Conservation (phyloP, 2,113 vertebrate species). For the Vanacampus margaritifer region DNA sequence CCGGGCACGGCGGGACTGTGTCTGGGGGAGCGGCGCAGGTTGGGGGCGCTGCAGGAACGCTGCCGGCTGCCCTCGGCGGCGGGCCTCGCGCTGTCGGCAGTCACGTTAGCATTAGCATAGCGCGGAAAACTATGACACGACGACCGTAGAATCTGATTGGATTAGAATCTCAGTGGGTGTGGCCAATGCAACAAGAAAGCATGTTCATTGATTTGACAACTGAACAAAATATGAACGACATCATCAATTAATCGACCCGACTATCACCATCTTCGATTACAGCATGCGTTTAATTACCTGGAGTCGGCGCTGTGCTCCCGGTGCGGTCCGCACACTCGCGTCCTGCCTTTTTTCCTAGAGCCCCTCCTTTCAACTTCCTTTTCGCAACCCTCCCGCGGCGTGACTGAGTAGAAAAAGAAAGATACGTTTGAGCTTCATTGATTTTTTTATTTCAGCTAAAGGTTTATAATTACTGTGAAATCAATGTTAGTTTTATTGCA, state of each 20-base stretch:
- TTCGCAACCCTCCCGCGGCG: constrained; percentile 83
- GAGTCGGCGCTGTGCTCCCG: constrained; percentile 83
- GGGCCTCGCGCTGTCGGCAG: constrained; percentile 76
- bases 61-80: constrained; percentile 86
- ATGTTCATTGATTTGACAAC: too few species aligned
- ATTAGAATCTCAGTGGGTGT: too few species aligned
- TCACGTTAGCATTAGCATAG: neutral
- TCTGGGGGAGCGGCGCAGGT: constrained; percentile 86
- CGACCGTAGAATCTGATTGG: too few species aligned
- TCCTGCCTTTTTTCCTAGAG: constrained; percentile 86
- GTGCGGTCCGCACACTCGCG: constrained; percentile 76
- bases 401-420: constrained; percentile 69
- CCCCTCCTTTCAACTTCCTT: constrained; percentile 83
- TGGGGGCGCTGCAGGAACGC: constrained; percentile 90
- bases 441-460: neutral
- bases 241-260: too few species aligned
- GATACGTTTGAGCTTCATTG: neutral
- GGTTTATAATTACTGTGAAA: too few species aligned
- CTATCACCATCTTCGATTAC: too few species aligned
- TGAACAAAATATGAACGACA: too few species aligned
- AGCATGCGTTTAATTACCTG: constrained; percentile 66
- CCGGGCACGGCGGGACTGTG: constrained; percentile 83
- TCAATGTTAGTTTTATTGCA: too few species aligned
- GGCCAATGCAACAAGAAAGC: too few species aligned
- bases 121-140: too few species aligned